Percentiles rank a stretch among this genome's conserved stretches.
Evolutionary conservation across 2,113 vertebrate genomes (phyloP).

Genomic region (Falcunculus frontatus): DNA sequence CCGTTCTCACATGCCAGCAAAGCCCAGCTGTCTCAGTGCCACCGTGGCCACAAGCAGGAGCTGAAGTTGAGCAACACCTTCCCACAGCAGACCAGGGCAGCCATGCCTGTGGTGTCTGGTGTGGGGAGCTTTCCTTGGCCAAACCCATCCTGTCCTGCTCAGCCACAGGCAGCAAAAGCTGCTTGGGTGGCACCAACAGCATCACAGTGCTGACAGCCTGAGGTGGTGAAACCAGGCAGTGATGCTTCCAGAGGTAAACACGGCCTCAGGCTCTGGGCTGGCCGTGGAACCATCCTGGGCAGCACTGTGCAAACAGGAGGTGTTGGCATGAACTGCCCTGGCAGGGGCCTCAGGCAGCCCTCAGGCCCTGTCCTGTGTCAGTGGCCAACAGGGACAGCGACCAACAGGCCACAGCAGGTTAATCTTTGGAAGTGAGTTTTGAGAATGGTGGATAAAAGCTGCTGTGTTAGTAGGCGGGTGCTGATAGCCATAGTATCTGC

Average conservation of each 20-base stretch:
- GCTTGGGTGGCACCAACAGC: neutral
- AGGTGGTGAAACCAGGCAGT: fast-evolving
- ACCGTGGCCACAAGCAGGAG: fast-evolving
- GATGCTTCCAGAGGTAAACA: neutral
- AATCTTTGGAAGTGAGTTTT: neutral
- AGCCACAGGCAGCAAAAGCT: neutral
- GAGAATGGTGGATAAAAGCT: neutral
- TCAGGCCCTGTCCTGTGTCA: fast-evolving
- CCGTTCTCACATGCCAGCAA: neutral
- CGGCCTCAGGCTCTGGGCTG: fast-evolving
- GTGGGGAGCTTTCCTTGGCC: fast-evolving
- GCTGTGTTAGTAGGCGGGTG: neutral
- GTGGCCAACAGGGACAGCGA: neutral
- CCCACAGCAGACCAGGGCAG: fast-evolving
- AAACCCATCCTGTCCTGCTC: fast-evolving
- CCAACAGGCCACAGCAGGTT: neutral
- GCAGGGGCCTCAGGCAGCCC: neutral
- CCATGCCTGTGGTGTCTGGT: fast-evolving
- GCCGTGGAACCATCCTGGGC: neutral
- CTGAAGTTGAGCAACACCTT: fast-evolving
- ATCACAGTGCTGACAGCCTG: neutral
- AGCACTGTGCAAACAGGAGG: fast-evolving
- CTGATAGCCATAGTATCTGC: neutral
- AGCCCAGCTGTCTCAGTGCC: fast-evolving
- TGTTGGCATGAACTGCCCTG: fast-evolving